Evolutionary conservation across 2,888 invertebrate species (phyloP).

Genomic region (Torymus texanus): DNA sequence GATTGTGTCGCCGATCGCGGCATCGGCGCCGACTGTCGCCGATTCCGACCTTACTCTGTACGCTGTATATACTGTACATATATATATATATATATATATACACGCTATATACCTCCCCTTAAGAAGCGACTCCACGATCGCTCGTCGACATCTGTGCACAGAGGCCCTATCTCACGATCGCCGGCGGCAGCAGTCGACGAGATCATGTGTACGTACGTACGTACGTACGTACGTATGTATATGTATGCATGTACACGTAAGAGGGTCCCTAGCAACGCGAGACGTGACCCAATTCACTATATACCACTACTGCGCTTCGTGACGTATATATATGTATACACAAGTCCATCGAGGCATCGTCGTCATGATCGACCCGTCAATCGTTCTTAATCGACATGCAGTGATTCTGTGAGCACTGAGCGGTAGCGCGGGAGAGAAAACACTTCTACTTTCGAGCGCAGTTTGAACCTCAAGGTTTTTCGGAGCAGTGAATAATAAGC

Average conservation of each 20-base stretch:
- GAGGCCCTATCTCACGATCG: slow-evolving; percentile 68
- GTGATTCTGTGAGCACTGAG: not conserved
- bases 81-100: too few relatives aligned
- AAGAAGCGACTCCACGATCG: slow-evolving; percentile 46
- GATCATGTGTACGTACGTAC: not conserved
- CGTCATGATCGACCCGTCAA: slow-evolving; percentile 48
- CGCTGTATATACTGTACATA: not conserved
- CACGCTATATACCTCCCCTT: slow-evolving; percentile 46
- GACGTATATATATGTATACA: not conserved
- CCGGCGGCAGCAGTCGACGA: slow-evolving; percentile 43
- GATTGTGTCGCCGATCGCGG: too few relatives aligned
- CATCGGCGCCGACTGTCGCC: slow-evolving; percentile 1
- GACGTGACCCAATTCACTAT: slow-evolving; percentile 68
- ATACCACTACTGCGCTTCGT: not conserved
- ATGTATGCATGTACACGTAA: slow-evolving; percentile 55
- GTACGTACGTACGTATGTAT: slow-evolving; percentile 43
- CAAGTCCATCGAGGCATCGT: not conserved
- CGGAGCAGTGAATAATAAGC: slow-evolving; percentile 17
- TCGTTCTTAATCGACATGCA: slow-evolving; percentile 51
- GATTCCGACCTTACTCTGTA: slow-evolving; percentile 25
- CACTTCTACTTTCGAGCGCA: slow-evolving; percentile 45
- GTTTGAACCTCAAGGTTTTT: slow-evolving; percentile 46
- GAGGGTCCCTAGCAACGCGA: slow-evolving; percentile 32
- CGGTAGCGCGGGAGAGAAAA: not conserved
- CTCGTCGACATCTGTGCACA: slow-evolving; percentile 45